Percentiles rank a stretch among this genome's conserved stretches.
Evolutionary conservation across 2,888 invertebrate species (phyloP).

Genomic region (Noctuana brunneofusca): DNA sequence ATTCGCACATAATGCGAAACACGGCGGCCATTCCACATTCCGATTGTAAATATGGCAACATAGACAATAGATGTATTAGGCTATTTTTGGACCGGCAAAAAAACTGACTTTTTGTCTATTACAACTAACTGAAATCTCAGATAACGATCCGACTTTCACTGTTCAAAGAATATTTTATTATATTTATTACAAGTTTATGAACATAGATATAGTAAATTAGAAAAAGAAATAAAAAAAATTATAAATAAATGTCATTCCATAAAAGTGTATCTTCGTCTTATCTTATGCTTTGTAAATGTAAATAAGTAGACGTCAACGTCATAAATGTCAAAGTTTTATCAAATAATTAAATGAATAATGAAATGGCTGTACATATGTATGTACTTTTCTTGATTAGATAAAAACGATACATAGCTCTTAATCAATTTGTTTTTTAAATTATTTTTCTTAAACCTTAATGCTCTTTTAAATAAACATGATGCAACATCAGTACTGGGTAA

Average conservation of each 20-base stretch:
- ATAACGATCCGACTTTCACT: no score
- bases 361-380: not conserved
- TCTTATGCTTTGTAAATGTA: no score
- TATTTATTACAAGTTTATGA: no score
- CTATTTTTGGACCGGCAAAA: conserved; percentile 30
- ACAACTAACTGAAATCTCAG: not conserved
- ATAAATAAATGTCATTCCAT: no score
- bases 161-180: no score
- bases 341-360: not conserved
- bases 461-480: conserved; percentile 74
- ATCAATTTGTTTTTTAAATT: conserved; percentile 12
- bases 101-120: conserved; percentile 11
- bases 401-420: conserved; percentile 3
- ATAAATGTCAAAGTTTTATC: no score
- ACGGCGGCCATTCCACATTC: conserved; percentile 82
- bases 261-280: no score
- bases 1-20: conserved; percentile 68
- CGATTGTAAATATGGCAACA: conserved; percentile 78
- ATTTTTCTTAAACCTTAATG: not conserved
- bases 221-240: no score
- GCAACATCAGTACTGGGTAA: conserved; percentile 99
- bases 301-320: no score
- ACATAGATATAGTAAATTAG: no score
- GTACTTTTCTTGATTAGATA: conserved; percentile 7
- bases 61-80: conserved; percentile 50